phyloP scores from a whole-genome alignment of 1,140 invertebrate genomes.

The Zaprionus vittiger region DNA sequence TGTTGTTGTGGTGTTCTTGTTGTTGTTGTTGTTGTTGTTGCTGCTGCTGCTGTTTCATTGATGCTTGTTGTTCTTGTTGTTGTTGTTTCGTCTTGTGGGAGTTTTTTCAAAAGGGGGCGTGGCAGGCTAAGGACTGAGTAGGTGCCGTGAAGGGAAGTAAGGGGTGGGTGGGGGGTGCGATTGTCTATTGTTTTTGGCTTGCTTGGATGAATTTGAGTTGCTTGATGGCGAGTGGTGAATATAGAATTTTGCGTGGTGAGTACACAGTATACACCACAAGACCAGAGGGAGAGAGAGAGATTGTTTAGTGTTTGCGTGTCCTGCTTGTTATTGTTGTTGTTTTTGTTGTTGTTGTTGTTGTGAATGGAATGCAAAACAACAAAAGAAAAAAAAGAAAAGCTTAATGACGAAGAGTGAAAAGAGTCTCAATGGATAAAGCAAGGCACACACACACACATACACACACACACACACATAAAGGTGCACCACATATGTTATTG shows the following conservation, averaged over 20 bases:
- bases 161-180: background rate
- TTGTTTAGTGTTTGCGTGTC: conserved; percentile 35
- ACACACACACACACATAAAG: conserved; percentile 14
- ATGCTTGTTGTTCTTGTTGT: conserved; percentile 12
- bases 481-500: background rate
- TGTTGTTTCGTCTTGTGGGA: conserved; percentile 24
- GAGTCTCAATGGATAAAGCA: background rate
- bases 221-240: background rate
- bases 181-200: background rate
- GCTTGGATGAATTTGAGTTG: background rate
- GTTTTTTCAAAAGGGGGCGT: background rate
- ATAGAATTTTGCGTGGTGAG: background rate
- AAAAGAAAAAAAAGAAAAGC: conserved; percentile 13
- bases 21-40: conserved; percentile 2
- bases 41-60: conserved; percentile 15
- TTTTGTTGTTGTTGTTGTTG: conserved; percentile 13
- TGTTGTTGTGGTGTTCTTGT: conserved; percentile 10
- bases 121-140: background rate
- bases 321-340: conserved; percentile 11
- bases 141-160: background rate
- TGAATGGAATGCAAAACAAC: conserved; percentile 23
- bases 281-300: background rate
- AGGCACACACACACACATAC: conserved; percentile 20
- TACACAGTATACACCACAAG: background rate
- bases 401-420: conserved; percentile 1